A percentile compares a stretch with the other conserved stretches of the same genome.
Conservation (phyloP, 2,797 vertebrate genomes). For the Phoxinus dragarum region DNA sequence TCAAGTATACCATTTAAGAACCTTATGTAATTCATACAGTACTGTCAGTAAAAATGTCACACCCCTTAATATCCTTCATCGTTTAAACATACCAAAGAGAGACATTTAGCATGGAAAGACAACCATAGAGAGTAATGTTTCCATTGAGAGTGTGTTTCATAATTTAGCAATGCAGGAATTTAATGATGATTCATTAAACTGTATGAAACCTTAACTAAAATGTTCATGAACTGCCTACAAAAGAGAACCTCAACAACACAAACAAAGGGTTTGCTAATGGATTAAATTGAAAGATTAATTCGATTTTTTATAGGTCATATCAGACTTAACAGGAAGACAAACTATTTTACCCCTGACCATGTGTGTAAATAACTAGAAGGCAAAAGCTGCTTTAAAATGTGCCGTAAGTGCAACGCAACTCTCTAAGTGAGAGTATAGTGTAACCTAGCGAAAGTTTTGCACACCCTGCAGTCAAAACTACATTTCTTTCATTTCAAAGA, state of each 20-base stretch:
- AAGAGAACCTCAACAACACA: background rate
- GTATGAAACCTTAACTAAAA: background rate
- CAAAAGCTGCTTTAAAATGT: slow-evolving; percentile 20
- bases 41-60: background rate
- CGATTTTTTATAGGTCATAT: background rate
- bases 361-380: slow-evolving; percentile 1
- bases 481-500: background rate
- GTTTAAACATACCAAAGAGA: background rate
- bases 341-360: slow-evolving; percentile 15
- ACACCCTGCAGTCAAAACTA: background rate
- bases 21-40: background rate
- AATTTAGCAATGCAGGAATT: background rate
- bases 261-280: background rate
- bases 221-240: background rate
- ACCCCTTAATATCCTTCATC: background rate
- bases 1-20: background rate
- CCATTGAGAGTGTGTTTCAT: too few species aligned
- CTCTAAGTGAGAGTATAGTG: background rate
- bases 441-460: background rate
- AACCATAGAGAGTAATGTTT: background rate
- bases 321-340: slow-evolving; percentile 14
- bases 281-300: background rate
- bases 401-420: background rate
- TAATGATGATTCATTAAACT: background rate
- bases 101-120: background rate